phyloP scores from a whole-genome alignment of 2,797 vertebrate genomes.

The Pseudomugil tenellus region DNA sequence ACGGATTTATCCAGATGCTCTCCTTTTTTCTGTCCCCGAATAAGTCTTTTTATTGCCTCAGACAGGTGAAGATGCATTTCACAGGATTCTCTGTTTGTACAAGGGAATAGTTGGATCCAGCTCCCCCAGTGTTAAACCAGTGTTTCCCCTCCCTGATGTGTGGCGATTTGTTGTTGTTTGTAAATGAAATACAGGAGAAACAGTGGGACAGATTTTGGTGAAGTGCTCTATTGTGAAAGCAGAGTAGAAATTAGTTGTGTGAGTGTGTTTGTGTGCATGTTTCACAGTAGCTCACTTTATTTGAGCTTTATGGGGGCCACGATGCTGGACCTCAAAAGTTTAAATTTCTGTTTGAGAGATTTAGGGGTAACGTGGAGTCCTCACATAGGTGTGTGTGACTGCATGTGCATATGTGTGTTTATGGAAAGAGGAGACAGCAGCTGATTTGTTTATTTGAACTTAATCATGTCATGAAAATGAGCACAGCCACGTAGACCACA shows the following conservation, averaged over 20 bases:
- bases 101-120: slow-evolving; percentile 62
- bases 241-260: slow-evolving; percentile 21
- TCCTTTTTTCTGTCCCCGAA: slow-evolving; percentile 14
- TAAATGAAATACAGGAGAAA: slow-evolving; percentile 33
- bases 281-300: background rate
- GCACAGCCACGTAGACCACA: background rate
- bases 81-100: slow-evolving; percentile 71
- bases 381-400: background rate
- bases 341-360: slow-evolving; percentile 8
- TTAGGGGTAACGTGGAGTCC: background rate
- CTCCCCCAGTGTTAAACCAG: slow-evolving; percentile 55
- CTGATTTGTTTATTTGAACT: slow-evolving; percentile 2
- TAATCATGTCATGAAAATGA: slow-evolving; percentile 36
- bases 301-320: slow-evolving; percentile 2
- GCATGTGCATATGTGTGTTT: slow-evolving; percentile 13
- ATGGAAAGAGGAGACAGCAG: background rate
- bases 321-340: slow-evolving; percentile 1
- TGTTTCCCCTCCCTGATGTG: slow-evolving; percentile 49
- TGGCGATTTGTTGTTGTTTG: slow-evolving; percentile 40
- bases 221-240: slow-evolving; percentile 46
- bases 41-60: slow-evolving; percentile 36
- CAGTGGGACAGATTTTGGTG: slow-evolving; percentile 55
- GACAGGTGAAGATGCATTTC: slow-evolving; percentile 59
- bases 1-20: slow-evolving; percentile 37
- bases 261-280: slow-evolving; percentile 17